phyloP scores from a whole-genome alignment of 2,888 invertebrate species.

The Asteroscopus sphinx region DNA sequence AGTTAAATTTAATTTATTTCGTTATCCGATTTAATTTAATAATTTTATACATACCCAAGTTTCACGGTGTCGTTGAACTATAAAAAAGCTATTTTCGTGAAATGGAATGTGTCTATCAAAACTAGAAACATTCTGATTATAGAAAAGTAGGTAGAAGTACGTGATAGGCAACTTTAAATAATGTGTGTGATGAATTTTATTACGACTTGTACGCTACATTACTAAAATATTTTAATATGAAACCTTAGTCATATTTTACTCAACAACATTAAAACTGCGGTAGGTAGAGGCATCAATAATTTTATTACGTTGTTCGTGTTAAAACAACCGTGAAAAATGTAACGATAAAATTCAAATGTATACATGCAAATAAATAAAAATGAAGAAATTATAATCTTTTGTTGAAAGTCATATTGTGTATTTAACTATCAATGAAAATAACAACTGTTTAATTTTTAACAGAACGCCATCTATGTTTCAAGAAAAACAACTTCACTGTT shows the following conservation, averaged over 20 bases:
- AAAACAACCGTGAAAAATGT: background rate
- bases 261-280: background rate
- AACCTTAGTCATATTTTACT: background rate
- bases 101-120: slow-evolving; percentile 21
- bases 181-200: slow-evolving; percentile 21
- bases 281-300: background rate
- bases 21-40: too few species aligned
- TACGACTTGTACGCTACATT: background rate
- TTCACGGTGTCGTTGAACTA: slow-evolving; percentile 20
- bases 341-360: background rate
- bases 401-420: too few species aligned
- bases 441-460: too few species aligned
- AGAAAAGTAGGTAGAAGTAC: slow-evolving; percentile 13
- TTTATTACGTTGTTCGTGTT: background rate
- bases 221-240: background rate
- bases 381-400: too few species aligned
- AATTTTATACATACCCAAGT: background rate
- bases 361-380: background rate
- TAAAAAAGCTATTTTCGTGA: background rate
- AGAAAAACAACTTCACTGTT: slow-evolving; percentile 1
- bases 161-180: slow-evolving; percentile 25
- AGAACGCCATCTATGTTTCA: slow-evolving; percentile 61
- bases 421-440: too few species aligned
- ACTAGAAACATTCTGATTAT: slow-evolving; percentile 18
- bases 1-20: too few species aligned